Evolutionary conservation across 2,888 invertebrate species (phyloP).

Genomic region (Machimus rusticus): DNA sequence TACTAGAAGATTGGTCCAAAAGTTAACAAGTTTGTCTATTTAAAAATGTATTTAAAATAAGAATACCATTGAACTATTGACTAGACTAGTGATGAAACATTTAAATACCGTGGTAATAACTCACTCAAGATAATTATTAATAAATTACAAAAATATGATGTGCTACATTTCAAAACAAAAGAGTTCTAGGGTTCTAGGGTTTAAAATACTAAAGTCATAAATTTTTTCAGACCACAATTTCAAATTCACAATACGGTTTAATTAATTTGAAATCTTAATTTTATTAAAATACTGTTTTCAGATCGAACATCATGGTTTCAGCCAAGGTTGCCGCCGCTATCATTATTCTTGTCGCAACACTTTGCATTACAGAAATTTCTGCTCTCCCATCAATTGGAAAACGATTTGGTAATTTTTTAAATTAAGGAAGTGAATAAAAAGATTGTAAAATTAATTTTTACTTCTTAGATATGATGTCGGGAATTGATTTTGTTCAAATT

Average conservation of each 20-base stretch:
- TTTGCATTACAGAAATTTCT: conserved; percentile 50
- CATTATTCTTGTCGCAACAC: conserved; percentile 50
- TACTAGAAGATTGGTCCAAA: background rate
- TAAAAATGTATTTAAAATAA: background rate
- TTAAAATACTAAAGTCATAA: too few species aligned
- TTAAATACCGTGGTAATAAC: too few species aligned
- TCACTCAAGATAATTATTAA: too few species aligned
- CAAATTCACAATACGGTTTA: too few species aligned
- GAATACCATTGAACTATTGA: too few species aligned
- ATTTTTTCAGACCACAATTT: too few species aligned
- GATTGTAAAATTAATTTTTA: background rate
- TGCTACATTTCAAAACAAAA: too few species aligned
- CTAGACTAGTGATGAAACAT: too few species aligned
- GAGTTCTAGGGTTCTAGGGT: too few species aligned
- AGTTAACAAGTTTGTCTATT: background rate
- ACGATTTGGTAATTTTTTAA: conserved; percentile 57
- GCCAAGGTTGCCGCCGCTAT: conserved; percentile 48
- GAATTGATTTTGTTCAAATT: conserved; percentile 70
- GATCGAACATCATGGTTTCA: conserved; percentile 3
- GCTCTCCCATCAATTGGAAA: conserved; percentile 59
- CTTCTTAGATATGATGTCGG: conserved; percentile 55
- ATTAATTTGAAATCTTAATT: background rate
- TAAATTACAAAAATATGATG: too few species aligned
- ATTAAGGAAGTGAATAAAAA: background rate
- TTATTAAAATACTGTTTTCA: background rate